A percentile compares a stretch with the other conserved stretches of the same genome.
Evolutionary conservation across 2,888 invertebrate species (phyloP).

Genomic region (Sesia apiformis): DNA sequence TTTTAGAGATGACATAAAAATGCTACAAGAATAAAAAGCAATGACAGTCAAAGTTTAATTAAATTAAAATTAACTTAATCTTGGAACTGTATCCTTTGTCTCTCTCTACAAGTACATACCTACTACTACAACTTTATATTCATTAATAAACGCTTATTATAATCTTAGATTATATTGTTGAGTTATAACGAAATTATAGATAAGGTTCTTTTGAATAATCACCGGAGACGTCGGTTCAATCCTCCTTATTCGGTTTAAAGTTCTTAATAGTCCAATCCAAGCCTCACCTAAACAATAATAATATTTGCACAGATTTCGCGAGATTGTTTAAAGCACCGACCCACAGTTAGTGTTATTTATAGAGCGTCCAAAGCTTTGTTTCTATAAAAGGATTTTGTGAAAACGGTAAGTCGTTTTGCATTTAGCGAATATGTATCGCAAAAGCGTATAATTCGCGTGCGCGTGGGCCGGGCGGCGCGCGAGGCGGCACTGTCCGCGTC

Average conservation of each 20-base stretch:
- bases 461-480: conserved; percentile 61
- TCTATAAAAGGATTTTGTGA: conserved; percentile 38
- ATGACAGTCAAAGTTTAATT: too few relatives aligned
- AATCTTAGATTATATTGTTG: too few relatives aligned
- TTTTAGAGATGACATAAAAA: too few relatives aligned
- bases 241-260: conserved; percentile 31
- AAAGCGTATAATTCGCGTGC: conserved; percentile 51
- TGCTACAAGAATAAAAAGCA: too few relatives aligned
- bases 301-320: conserved; percentile 38
- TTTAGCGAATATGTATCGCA: conserved; percentile 22
- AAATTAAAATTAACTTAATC: too few relatives aligned
- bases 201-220: conserved; percentile 18
- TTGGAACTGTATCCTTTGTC: too few relatives aligned
- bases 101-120: too few relatives aligned
- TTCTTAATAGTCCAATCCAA: conserved; percentile 19
- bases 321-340: conserved; percentile 19
- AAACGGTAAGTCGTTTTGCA: conserved; percentile 12
- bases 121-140: too few relatives aligned
- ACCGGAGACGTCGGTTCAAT: conserved; percentile 23
- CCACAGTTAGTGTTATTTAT: conserved; percentile 38
- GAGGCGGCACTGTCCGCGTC: conserved; percentile 47
- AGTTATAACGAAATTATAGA: too few relatives aligned
- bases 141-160: too few relatives aligned
- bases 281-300: conserved; percentile 4
- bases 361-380: conserved; percentile 27